Conservation (phyloP, 2,888 invertebrate species). For the Pterostichus niger region DNA sequence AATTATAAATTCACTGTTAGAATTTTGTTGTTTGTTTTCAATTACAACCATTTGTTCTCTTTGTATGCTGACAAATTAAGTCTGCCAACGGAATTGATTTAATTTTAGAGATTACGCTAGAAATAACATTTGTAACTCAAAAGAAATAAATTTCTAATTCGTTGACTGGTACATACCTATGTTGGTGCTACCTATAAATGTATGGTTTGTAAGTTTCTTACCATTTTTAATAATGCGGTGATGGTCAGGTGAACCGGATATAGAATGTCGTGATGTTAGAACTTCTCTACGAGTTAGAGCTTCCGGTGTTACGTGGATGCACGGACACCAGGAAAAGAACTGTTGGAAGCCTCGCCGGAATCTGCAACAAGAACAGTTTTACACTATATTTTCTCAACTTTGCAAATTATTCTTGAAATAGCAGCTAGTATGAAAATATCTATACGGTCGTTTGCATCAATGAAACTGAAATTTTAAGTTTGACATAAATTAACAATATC, state of each 20-base stretch:
- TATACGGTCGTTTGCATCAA: no score
- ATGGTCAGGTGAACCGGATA: conserved; percentile 88
- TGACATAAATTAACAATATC: no score
- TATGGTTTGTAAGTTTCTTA: conserved; percentile 74
- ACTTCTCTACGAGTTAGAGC: conserved; percentile 86
- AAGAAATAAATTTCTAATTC: conserved; percentile 2
- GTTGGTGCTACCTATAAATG: background rate
- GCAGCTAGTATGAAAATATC: no score
- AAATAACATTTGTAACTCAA: conserved; percentile 10
- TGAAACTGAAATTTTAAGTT: no score
- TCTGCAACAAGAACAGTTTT: conserved; percentile 78
- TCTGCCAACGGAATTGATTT: conserved; percentile 11
- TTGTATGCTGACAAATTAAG: conserved; percentile 36
- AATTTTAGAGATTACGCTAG: conserved; percentile 27
- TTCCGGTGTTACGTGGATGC: conserved; percentile 84
- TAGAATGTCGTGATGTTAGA: conserved; percentile 88
- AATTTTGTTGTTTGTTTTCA: conserved; percentile 51
- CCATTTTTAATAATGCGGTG: conserved; percentile 86
- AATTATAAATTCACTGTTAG: conserved; percentile 52
- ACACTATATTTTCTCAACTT: background rate
- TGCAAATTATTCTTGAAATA: no score
- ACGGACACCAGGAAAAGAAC: conserved; percentile 93
- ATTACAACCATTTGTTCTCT: conserved; percentile 40
- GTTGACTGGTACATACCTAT: background rate
- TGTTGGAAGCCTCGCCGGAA: conserved; percentile 96